These are phyloP conservation scores for Drosophila neotestacea DNA, from an alignment of 2,888 invertebrate species.

Conservation along the genomic window DNA sequence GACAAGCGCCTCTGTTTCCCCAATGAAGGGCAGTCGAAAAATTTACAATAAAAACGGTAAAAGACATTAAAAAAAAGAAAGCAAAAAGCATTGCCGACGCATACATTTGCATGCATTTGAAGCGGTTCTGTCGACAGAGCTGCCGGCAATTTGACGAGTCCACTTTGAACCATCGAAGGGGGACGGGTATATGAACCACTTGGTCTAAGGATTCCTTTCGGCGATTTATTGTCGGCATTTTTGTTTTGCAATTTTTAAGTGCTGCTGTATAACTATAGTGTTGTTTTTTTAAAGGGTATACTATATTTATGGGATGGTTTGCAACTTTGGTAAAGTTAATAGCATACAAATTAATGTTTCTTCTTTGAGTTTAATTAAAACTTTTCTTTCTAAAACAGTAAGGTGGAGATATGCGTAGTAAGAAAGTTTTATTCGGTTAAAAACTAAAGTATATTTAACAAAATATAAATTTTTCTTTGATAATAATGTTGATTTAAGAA, in stretches of 20 bases:
- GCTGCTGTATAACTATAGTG: conserved; percentile 6
- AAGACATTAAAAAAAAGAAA: conserved; percentile 52
- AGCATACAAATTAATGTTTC: not conserved
- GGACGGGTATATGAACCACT: not conserved
- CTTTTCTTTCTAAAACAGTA: too few relatives aligned
- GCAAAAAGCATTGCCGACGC: conserved; percentile 33
- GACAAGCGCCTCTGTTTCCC: conserved; percentile 88
- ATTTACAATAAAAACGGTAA: conserved; percentile 45
- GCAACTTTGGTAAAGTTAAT: not conserved
- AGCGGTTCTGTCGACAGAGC: conserved; percentile 44
- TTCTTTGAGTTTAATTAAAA: too few relatives aligned
- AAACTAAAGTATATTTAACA: too few relatives aligned
- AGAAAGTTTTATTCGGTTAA: too few relatives aligned
- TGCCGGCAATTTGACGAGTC: conserved; percentile 68
- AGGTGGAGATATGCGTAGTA: too few relatives aligned
- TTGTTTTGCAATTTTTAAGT: conserved; percentile 46
- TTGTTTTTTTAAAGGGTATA: conserved; percentile 7
- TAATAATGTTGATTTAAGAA: too few relatives aligned
- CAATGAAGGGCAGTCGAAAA: conserved; percentile 20
- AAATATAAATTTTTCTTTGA: too few relatives aligned
- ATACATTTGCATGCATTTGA: conserved; percentile 74
- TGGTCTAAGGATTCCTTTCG: conserved; percentile 31
- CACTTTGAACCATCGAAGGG: conserved; percentile 36
- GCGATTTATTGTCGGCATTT: conserved; percentile 53
- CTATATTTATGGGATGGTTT: not conserved